These are phyloP conservation scores for Batillaria attramentaria DNA, from an alignment of 1,140 invertebrate species.

Conservation along the genomic window DNA sequence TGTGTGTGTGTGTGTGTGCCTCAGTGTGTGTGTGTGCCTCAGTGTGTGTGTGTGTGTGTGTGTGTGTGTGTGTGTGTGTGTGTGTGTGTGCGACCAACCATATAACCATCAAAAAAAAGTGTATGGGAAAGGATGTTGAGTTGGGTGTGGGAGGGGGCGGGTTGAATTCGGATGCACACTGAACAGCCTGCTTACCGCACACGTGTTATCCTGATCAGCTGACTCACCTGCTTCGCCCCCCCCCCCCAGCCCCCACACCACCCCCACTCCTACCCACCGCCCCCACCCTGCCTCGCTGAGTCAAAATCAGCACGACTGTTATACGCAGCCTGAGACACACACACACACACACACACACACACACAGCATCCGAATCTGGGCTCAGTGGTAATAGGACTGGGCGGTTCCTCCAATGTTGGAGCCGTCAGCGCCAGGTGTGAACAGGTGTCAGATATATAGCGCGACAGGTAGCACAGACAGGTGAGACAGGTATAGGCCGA, in stretches of 20 bases:
- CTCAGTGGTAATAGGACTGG: no score
- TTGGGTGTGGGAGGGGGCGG: neutral
- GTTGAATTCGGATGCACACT: neutral
- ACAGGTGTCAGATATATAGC: no score
- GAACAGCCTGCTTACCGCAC: neutral
- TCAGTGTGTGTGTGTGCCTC: neutral
- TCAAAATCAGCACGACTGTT: no score
- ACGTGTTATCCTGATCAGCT: neutral
- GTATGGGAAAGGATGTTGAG: neutral
- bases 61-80: slow-evolving; percentile 15
- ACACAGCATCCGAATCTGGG: no score
- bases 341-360: no score
- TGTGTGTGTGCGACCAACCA: neutral
- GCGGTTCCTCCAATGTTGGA: no score
- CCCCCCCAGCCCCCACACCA: neutral
- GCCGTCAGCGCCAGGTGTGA: no score
- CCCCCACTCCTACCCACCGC: no score
- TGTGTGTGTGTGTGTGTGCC: neutral
- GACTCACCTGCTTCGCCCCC: neutral
- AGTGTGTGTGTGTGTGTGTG: slow-evolving; percentile 3
- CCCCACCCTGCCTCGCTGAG: no score
- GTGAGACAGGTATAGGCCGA: no score
- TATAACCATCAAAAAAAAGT: neutral
- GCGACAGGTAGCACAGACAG: no score
- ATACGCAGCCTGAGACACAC: no score